Base-by-base conservation (phyloP, 2,888 invertebrate genomes). In the Orchesella flavescens region DNA sequence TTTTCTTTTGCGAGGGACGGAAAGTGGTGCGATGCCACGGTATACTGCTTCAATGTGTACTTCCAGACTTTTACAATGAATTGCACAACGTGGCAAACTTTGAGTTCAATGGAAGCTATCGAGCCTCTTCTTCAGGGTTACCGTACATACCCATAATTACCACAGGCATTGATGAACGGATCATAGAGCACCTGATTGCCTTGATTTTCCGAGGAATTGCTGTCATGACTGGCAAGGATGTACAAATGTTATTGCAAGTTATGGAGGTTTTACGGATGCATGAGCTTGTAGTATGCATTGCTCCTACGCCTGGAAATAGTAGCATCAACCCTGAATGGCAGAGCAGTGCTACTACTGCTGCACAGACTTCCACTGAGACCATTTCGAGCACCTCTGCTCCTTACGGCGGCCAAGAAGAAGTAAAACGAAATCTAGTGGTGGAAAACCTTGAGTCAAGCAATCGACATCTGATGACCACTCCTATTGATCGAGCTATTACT, bases 21-120 rank as follows among this genome's bases (percentile, higher is more conserved):
- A 49, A 68, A 49, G 1, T 46, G 9, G 68, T 68, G 13, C 68
- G 68, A 23, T 46, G 46, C 10, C 68, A 68, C 19, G 46, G 17
- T 1, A 21, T 68, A 1, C 4, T 68, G 0, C 49, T 68, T 3
- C 17, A 49, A 12, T 21, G 19, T 15, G 21, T 68, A 10, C 17
- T 68, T n/a, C 68, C 68, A 13, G 12, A 21, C 15, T 68, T 68
- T 15, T 13, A 13, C 15, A 49, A 46, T 49, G 49, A 68, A 13
- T 46, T 68, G 9, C 12, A 21, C 3, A 21, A 49, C 4, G 17
- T 68, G 46, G 21, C 46, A 4, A 49, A 17, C 12, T 46, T 68
- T 68, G 10, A 9, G 49, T 46, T 19, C n/a, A 21, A 19, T 5
- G n/a, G n/a, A 13, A 57, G 9, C 17, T 57, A 2, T 5, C 10